Conservation (phyloP, 2,888 invertebrate genomes). For the Sycophila texana region DNA sequence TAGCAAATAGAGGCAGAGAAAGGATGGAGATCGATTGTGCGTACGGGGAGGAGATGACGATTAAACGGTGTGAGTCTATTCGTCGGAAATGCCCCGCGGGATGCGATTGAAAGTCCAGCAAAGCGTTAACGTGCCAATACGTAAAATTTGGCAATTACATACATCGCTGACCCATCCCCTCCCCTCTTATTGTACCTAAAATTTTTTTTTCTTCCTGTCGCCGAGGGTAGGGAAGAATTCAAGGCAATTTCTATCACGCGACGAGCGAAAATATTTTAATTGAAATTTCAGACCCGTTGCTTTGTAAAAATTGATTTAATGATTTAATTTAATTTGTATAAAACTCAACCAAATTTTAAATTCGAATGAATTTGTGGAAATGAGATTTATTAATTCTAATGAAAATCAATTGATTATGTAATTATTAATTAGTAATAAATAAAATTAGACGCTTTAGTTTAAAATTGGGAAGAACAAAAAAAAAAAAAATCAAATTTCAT, state of each 20-base stretch:
- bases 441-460: too few species aligned
- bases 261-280: conserved; percentile 55
- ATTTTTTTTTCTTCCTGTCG: conserved; percentile 35
- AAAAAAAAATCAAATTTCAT: too few species aligned
- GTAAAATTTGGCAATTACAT: conserved; percentile 72
- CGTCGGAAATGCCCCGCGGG: conserved; percentile 65
- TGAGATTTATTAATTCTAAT: too few species aligned
- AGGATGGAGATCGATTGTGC: background rate
- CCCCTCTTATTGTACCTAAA: background rate
- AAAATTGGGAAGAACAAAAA: too few species aligned
- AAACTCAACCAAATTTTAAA: background rate
- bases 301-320: background rate
- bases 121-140: conserved; percentile 68
- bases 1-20: too few species aligned
- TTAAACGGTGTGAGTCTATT: conserved; percentile 36
- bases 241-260: conserved; percentile 39
- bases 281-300: conserved; percentile 45
- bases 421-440: too few species aligned
- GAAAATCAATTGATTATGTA: too few species aligned
- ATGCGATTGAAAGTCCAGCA: conserved; percentile 54
- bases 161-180: conserved; percentile 51
- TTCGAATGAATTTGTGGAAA: conserved; percentile 14
- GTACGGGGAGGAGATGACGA: background rate
- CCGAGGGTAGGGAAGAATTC: background rate
- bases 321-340: too few species aligned